phyloP scores from a whole-genome alignment of 2,113 vertebrate species.

The Accipiter cooperii region DNA sequence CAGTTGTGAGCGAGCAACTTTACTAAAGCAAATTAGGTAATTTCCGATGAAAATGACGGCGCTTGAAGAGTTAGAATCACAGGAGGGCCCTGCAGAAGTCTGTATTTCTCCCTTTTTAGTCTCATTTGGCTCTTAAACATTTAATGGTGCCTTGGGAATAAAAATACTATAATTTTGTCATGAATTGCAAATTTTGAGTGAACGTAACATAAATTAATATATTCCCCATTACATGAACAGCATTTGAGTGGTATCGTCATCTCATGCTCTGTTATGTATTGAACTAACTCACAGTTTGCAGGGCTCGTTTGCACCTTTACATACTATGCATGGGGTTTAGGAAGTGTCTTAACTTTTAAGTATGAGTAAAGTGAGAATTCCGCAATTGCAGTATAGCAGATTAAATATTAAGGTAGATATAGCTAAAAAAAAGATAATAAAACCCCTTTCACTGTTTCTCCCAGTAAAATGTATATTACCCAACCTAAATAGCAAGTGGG shows the following conservation, averaged over 20 bases:
- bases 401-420: not conserved
- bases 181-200: not conserved
- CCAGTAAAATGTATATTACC: not conserved
- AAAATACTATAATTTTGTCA: not conserved
- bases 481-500: not conserved
- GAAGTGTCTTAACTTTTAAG: not conserved
- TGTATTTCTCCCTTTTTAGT: not conserved
- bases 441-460: not conserved
- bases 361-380: not conserved
- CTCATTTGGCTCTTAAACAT: not conserved
- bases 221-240: rapidly evolving
- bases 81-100: not conserved
- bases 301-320: not conserved
- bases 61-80: not conserved
- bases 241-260: not conserved
- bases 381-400: not conserved
- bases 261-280: not conserved
- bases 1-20: not conserved
- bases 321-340: rapidly evolving
- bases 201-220: not conserved
- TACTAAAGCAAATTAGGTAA: not conserved
- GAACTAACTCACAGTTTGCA: not conserved
- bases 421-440: not conserved
- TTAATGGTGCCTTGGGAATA: not conserved
- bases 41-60: not conserved